A percentile compares a stretch with the other conserved stretches of the same genome.
Conservation (phyloP, 2,888 invertebrate species). For the Heliconius ethilla region DNA sequence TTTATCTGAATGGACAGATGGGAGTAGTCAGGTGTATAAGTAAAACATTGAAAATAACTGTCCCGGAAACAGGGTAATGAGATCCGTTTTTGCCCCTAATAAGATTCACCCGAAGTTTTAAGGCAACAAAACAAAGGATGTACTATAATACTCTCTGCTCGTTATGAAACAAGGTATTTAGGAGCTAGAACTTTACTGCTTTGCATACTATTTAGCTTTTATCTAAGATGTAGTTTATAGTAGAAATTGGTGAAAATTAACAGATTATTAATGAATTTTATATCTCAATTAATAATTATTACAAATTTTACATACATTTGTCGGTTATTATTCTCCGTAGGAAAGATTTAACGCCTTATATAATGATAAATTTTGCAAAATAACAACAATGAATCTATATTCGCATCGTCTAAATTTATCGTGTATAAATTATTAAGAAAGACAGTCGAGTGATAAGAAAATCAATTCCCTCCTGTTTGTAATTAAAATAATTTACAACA, state of each 20-base stretch:
- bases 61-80: constrained; percentile 56
- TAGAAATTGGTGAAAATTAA: neutral
- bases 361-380: too few species aligned
- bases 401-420: neutral
- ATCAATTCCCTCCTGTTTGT: constrained; percentile 27
- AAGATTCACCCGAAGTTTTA: constrained; percentile 67
- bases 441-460: constrained; percentile 9
- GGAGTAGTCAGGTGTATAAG: constrained; percentile 70
- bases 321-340: neutral
- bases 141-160: constrained; percentile 13
- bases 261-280: neutral
- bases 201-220: neutral
- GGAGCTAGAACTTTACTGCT: neutral
- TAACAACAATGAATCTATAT: neutral
- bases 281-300: too few species aligned
- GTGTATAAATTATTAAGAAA: neutral
- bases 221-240: neutral
- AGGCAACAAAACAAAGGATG: constrained; percentile 48
- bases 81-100: constrained; percentile 71
- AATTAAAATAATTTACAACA: constrained; percentile 27
- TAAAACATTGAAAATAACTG: constrained; percentile 43
- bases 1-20: constrained; percentile 42
- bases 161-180: constrained; percentile 26
- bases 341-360: neutral
- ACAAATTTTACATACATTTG: neutral